These are phyloP conservation scores for Beris morrisii DNA, from an alignment of 2,888 invertebrate species.

Conservation along the genomic window DNA sequence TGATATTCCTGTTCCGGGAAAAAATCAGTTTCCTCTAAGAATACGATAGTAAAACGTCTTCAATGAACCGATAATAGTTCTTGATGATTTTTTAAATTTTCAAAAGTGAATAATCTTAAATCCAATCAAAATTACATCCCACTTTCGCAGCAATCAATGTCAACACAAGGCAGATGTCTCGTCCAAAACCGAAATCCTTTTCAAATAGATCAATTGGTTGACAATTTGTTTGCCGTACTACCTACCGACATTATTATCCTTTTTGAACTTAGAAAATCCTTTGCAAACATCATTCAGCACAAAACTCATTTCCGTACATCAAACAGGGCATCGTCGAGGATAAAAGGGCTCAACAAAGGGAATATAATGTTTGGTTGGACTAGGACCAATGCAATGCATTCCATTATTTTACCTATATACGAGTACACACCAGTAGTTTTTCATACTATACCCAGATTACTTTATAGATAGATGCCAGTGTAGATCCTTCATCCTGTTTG, in stretches of 20 bases:
- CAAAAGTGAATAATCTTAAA: neutral
- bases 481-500: too few relatives aligned
- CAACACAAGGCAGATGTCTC: slow-evolving; percentile 9
- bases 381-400: too few relatives aligned
- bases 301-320: slow-evolving; percentile 26
- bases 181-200: neutral
- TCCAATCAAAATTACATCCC: slow-evolving; percentile 6
- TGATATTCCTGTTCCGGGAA: too few relatives aligned
- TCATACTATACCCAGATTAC: too few relatives aligned
- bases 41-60: too few relatives aligned
- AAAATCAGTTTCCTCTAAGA: too few relatives aligned
- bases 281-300: slow-evolving; percentile 19
- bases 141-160: neutral
- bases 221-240: slow-evolving; percentile 20
- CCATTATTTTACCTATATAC: too few relatives aligned
- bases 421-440: too few relatives aligned
- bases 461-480: too few relatives aligned
- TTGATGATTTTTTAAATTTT: neutral
- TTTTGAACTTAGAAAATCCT: slow-evolving; percentile 22
- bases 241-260: slow-evolving; percentile 21
- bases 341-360: too few relatives aligned
- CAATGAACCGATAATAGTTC: too few relatives aligned
- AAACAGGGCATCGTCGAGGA: slow-evolving; percentile 9
- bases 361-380: too few relatives aligned
- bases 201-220: slow-evolving; percentile 17